phyloP scores from a whole-genome alignment of 2,797 vertebrate species.

The Psittacula derbiana region DNA sequence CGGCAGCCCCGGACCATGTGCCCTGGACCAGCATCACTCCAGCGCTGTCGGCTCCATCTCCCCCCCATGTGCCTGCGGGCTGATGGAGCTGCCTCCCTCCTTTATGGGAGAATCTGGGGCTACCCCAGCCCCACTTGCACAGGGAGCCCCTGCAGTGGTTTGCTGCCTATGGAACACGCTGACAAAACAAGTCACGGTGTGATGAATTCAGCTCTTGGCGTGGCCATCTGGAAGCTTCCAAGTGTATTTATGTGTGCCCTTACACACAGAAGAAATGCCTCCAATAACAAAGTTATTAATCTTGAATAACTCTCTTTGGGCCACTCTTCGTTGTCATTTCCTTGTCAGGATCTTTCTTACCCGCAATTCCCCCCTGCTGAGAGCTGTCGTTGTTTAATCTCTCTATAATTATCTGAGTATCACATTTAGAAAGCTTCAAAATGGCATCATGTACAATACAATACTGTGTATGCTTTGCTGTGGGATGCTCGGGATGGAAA shows the following conservation, averaged over 20 bases:
- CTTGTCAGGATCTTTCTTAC: background rate
- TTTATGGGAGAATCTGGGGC: fast-evolving
- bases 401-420: background rate
- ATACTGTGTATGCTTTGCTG: fast-evolving
- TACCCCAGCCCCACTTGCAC: fast-evolving
- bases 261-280: background rate
- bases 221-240: slow-evolving; percentile 15
- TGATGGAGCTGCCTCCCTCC: background rate
- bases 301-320: background rate
- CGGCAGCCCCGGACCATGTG: fast-evolving
- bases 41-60: fast-evolving
- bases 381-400: background rate
- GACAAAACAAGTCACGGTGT: background rate
- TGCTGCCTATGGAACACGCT: background rate
- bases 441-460: fast-evolving
- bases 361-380: background rate
- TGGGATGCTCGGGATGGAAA: background rate
- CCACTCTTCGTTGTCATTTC: background rate
- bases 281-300: background rate
- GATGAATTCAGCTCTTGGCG: background rate
- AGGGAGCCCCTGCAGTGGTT: fast-evolving
- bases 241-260: background rate
- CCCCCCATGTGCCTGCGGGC: fast-evolving
- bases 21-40: fast-evolving
- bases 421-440: background rate